These are phyloP conservation scores for Scomberomorus guttatus DNA, from an alignment of 2,797 vertebrate species.

Conservation along the genomic window DNA sequence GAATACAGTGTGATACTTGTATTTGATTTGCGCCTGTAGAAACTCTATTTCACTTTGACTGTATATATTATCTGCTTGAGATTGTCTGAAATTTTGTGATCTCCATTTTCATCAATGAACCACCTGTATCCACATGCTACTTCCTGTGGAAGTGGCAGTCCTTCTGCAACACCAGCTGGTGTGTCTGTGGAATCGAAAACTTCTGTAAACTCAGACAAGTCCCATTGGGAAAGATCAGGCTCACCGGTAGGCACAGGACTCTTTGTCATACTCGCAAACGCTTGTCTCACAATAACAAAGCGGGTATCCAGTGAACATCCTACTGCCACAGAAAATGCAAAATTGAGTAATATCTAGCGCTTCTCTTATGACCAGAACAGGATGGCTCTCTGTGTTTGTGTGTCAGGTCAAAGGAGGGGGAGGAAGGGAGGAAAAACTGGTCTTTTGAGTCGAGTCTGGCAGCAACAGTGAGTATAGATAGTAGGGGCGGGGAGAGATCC, in stretches of 20 bases:
- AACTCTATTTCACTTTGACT: not conserved
- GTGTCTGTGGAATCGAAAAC: slow-evolving; percentile 21
- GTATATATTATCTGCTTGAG: not conserved
- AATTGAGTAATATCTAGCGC: slow-evolving; percentile 41
- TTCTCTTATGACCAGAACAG: slow-evolving; percentile 4
- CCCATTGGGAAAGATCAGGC: slow-evolving; percentile 50
- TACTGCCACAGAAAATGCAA: slow-evolving; percentile 27
- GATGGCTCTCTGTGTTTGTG: slow-evolving; percentile 20
- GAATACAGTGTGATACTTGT: not conserved
- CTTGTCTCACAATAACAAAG: slow-evolving; percentile 36
- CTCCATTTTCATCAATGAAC: not conserved
- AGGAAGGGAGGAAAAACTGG: not conserved
- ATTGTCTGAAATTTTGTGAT: not conserved
- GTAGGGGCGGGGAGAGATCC: not conserved
- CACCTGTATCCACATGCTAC: not conserved
- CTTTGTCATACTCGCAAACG: slow-evolving; percentile 64
- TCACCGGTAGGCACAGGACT: slow-evolving; percentile 39
- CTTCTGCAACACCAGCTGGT: slow-evolving; percentile 15
- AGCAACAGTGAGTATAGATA: slow-evolving; percentile 24
- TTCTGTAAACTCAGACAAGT: slow-evolving; percentile 51
- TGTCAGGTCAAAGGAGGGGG: slow-evolving; percentile 20
- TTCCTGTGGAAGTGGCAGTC: not conserved
- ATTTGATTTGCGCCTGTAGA: not conserved
- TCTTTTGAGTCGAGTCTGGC: slow-evolving; percentile 14
- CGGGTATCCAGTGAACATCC: slow-evolving; percentile 29